These are phyloP conservation scores for Pteropus rufus DNA, from an alignment of 2,797 vertebrate genomes.

Conservation along the genomic window DNA sequence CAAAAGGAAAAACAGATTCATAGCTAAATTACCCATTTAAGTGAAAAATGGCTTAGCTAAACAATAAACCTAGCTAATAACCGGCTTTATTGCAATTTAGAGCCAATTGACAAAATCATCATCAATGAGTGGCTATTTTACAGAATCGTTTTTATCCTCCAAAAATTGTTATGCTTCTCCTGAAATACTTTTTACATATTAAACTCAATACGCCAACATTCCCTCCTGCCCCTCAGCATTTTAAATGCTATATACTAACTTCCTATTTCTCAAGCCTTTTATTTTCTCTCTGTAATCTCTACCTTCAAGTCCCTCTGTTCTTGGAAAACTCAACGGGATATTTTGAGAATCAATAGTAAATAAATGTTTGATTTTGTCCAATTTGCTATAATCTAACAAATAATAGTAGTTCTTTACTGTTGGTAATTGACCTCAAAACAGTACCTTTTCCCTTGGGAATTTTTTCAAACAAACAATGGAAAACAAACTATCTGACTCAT, in stretches of 20 bases:
- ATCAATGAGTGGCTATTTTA: background rate
- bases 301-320: background rate
- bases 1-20: background rate
- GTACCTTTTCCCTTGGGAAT: background rate
- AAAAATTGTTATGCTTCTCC: background rate
- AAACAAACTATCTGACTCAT: background rate
- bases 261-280: background rate
- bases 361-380: background rate
- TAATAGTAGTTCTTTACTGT: background rate
- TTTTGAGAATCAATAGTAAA: background rate
- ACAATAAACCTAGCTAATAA: conserved; percentile 8
- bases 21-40: background rate
- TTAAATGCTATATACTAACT: background rate
- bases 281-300: background rate
- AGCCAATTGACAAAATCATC: background rate
- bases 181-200: background rate
- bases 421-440: background rate
- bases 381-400: background rate
- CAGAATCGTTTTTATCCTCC: background rate
- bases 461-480: background rate
- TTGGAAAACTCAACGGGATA: background rate
- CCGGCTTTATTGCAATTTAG: background rate
- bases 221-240: background rate
- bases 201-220: background rate
- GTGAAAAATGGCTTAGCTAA: background rate